Base-by-base conservation (phyloP, 2,888 invertebrate genomes). In the Perdita meconis region DNA sequence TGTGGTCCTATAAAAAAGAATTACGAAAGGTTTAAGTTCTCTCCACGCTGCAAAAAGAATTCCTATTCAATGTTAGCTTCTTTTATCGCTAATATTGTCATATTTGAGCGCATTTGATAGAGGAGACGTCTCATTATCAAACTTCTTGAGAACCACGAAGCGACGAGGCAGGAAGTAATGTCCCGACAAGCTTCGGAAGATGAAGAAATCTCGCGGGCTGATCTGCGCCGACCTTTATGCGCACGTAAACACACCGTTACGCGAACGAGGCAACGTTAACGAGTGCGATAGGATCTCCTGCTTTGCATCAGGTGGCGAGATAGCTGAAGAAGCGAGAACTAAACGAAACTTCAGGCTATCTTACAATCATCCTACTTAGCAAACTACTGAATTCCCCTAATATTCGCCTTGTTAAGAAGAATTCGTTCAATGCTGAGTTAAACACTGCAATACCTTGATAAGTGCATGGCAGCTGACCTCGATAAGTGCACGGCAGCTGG, bases 1-100 rank as follows among this genome's bases (percentile, higher is more conserved):
- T 92, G 91, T 24, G 93, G 93, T 74, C 93, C 94, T 94, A 88
- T 61, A 92, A 92, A 73, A n/a, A n/a, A n/a, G n/a, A n/a, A n/a
- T n/a, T n/a, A n/a, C n/a, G n/a, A n/a, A n/a, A n/a, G n/a, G n/a
- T n/a, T n/a, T n/a, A n/a, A n/a, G n/a, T n/a, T n/a, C n/a, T n/a
- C n/a, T n/a, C n/a, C n/a, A n/a, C n/a, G n/a, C n/a, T n/a, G n/a
- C n/a, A n/a, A n/a, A n/a, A n/a, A n/a, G n/a, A 30, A 30, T 30
- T 30, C 30, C 30, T 30, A 4, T 4, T 30, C 3, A 30, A 30
- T 30, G 6, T 30, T n/a, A n/a, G n/a, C n/a, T n/a, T n/a, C n/a
- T 30, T 30, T 4, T 30, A 30, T 30, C 6, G 6, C 6, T 4
- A 30, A 30, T 4, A 30, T 4, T 30, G 2, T 30, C 30, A 2